Evolutionary conservation across 2,888 invertebrate species (phyloP), one percentile per base, ranked within the genome.

Genomic region (Hymenopus coronatus): DNA sequence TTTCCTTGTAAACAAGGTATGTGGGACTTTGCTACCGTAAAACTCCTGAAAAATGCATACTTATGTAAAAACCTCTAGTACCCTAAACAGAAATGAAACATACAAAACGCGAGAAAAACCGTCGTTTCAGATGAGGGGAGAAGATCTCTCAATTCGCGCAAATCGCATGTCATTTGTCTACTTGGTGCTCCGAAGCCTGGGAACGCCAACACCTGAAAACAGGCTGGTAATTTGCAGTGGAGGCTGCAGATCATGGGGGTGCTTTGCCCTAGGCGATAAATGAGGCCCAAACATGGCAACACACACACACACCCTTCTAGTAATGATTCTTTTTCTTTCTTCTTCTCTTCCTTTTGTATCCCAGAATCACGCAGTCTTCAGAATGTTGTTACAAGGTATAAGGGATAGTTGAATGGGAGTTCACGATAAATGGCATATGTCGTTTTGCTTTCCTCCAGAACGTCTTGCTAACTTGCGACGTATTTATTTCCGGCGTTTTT

Each of bases 111-210:
- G 54, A 70, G 25, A 25, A 25, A 20, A 70, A 70, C 54, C 54
- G 25, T n/a, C 85, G 46, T 28, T 85, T 70, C 40, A 54, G 54
- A 70, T 15, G 25, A 70, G 54, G 54, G 54, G 54, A 70, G 82
- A 40, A 85, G 89, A 89, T 87, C 88, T 87, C 89, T 89, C 89
- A 89, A 89, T 89, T 87, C 84, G 84, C 84, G 46, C 84, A 87
- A 87, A 89, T 89, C 88, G 89, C 89, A 82, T 89, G 89, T 89
- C 89, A 89, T 89, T 89, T 89, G 89, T 89, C 88, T 87, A 88
- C 33, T 46, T 82, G 12, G 87, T 70, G 84, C 89, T 84, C 81
- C 82, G 82, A 40, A 14, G 83, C 87, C 28, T 89, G 89, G 89
- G 89, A 89, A 89, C 84, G 14, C 25, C n/a, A 70, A 54, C 89